Evolutionary conservation across 92 coral and sea anemone species (phyloP), one percentile per base, ranked within the genome.

Genomic region (Epizoanthus fatuus): DNA sequence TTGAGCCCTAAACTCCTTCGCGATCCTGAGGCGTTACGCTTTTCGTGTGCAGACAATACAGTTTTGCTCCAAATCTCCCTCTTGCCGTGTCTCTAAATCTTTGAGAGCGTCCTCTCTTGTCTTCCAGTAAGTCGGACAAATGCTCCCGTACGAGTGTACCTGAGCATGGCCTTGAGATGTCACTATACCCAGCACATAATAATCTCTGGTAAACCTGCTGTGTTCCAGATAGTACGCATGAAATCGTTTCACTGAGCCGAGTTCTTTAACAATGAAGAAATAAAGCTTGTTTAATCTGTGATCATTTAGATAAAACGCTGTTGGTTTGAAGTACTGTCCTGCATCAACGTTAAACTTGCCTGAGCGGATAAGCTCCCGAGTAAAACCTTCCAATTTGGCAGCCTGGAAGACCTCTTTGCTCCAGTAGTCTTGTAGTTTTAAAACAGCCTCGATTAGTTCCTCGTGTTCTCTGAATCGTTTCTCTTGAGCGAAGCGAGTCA

Each of bases 401-500:
- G 68, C 81, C 55, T 56, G 52, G 19, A 75, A 75, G 35, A 75
- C 35, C 25, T 75, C 81, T 29, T 11, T 56, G 44, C 67, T 75
- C 81, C 66, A 56, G 19, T 56, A 40, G 22, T 75, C 81, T 56
- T 51, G 42, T 3, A 75, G 81, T 75, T 56, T 75, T 38, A 75
- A 57, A 37, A 75, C 68, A 38, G 81, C 65, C 4, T 64, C 58
- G 12, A 44, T 65, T 6, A 75, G 12, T n/a, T 75, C 81, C 32
- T 75, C 81, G 38, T 75, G 81, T 75, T 75, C 52, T 57, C 22
- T n/a, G 17, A 38, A 75, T n/a, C 59, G 39, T 75, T 75, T 57
- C 68, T 75, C 81, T 32, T 57, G 67, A 56, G 81, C 67, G 40
- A 75, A 75, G 51, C 54, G 66, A 56, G 81, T 75, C 17, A 75